Percentiles rank a stretch among this genome's conserved stretches.
phyloP scores from a whole-genome alignment of 2,797 vertebrate species.

The Morelia viridis region DNA sequence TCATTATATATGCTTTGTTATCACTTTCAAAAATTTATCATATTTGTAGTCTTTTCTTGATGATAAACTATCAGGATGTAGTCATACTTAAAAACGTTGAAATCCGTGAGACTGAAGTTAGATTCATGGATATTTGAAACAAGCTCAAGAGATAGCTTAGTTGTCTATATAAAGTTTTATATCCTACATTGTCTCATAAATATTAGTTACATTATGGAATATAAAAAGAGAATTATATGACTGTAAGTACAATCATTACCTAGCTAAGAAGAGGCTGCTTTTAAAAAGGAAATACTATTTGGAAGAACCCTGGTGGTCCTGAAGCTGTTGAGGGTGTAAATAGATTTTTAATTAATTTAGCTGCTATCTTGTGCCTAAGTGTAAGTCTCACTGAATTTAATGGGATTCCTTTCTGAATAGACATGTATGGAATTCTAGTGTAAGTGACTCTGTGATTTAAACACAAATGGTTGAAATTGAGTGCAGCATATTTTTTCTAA shows the following conservation, averaged over 20 bases:
- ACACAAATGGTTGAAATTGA: not conserved
- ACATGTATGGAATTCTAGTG: not conserved
- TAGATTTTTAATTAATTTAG: not conserved
- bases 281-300: not conserved
- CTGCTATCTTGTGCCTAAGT: not conserved
- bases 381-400: not conserved
- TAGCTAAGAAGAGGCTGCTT: not conserved
- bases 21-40: not conserved
- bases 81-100: not conserved
- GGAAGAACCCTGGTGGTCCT: no score
- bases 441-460: not conserved
- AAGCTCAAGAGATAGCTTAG: not conserved
- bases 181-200: not conserved
- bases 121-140: not conserved
- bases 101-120: not conserved
- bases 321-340: not conserved
- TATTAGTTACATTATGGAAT: not conserved
- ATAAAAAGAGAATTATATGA: not conserved
- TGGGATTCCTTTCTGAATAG: not conserved
- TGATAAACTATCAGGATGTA: not conserved
- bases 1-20: not conserved
- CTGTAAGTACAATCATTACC: not conserved
- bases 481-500: not conserved
- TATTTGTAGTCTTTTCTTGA: not conserved
- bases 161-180: not conserved